Percentiles rank a stretch among this genome's conserved stretches.
Conservation (phyloP, 2,888 invertebrate species). For the Mesoligia furuncula region DNA sequence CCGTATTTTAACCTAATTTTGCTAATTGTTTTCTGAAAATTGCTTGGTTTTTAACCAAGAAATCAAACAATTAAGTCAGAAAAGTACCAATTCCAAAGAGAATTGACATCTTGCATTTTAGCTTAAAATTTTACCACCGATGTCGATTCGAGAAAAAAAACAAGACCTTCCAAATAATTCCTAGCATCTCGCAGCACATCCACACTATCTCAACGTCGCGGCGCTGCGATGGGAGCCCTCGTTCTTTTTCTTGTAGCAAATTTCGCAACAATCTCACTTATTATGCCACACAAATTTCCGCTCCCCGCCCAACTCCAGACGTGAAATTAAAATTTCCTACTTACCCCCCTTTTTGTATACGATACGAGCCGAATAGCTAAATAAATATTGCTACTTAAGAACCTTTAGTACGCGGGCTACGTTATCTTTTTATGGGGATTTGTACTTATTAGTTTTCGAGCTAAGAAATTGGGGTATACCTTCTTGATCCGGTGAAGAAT, state of each 20-base stretch:
- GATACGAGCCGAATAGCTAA: conserved; percentile 86
- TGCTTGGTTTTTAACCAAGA: too few species aligned
- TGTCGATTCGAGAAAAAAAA: neutral
- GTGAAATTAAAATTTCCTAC: conserved; percentile 90
- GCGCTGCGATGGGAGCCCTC: conserved; percentile 83
- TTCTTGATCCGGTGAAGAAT: conserved; percentile 31
- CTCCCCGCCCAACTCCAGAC: conserved; percentile 87
- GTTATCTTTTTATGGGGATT: conserved; percentile 71
- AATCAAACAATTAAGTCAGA: neutral
- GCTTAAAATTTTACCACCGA: too few species aligned
- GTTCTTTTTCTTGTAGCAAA: conserved; percentile 91
- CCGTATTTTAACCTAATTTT: neutral
- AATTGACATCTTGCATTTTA: neutral
- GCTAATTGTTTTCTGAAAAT: neutral
- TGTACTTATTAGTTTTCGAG: conserved; percentile 67
- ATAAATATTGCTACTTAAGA: conserved; percentile 87
- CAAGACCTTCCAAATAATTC: neutral
- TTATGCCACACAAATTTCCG: conserved; percentile 91
- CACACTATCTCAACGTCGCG: conserved; percentile 67
- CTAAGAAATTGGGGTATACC: conserved; percentile 55
- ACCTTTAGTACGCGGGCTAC: conserved; percentile 74
- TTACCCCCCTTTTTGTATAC: conserved; percentile 84
- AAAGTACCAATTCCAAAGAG: neutral
- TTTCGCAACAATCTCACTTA: conserved; percentile 91
- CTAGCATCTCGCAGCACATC: conserved; percentile 66